Conservation (phyloP, 1,140 invertebrate species). For the Dinothrombium tinctorium region DNA sequence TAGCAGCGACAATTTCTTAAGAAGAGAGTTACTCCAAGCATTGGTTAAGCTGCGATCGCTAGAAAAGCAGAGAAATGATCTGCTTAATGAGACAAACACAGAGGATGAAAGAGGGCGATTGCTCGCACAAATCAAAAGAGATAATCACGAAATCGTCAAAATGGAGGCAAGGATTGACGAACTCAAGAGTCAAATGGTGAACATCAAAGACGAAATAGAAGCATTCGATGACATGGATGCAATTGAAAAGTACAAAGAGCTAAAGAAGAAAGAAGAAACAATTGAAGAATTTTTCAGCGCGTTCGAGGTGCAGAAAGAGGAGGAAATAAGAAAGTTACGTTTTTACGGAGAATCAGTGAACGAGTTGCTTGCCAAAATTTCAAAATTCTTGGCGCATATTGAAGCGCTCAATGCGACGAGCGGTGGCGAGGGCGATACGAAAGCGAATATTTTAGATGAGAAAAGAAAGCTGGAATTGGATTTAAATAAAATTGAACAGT, state of each 20-base stretch:
- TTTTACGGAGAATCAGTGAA: constrained; percentile 4
- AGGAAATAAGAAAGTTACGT: constrained; percentile 1
- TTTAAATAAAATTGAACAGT: constrained; percentile 9
- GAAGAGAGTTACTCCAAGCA: constrained; percentile 6
- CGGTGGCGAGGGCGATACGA: not conserved
- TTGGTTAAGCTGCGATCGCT: constrained; percentile 2
- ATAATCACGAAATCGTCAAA: constrained; percentile 7
- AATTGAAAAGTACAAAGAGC: constrained; percentile 6
- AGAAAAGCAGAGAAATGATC: constrained; percentile 9
- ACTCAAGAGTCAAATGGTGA: not conserved
- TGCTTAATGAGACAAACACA: not conserved
- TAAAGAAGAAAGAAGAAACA: constrained; percentile 7
- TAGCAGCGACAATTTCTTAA: not conserved
- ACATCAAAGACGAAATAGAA: constrained; percentile 3
- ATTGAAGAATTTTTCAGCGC: constrained; percentile 6
- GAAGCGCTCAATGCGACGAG: not conserved
- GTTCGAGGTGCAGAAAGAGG: not conserved
- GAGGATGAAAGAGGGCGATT: constrained; percentile 6
- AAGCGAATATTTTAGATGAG: constrained; percentile 6
- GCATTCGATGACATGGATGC: constrained; percentile 6
- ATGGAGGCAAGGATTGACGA: not conserved
- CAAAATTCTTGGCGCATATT: constrained; percentile 5
- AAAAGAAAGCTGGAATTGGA: constrained; percentile 10
- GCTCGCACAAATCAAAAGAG: constrained; percentile 10
- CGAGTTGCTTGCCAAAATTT: constrained; percentile 1